These are phyloP conservation scores for Cercopithecus mona DNA, from an alignment of 2,113 vertebrate species.

Conservation along the genomic window DNA sequence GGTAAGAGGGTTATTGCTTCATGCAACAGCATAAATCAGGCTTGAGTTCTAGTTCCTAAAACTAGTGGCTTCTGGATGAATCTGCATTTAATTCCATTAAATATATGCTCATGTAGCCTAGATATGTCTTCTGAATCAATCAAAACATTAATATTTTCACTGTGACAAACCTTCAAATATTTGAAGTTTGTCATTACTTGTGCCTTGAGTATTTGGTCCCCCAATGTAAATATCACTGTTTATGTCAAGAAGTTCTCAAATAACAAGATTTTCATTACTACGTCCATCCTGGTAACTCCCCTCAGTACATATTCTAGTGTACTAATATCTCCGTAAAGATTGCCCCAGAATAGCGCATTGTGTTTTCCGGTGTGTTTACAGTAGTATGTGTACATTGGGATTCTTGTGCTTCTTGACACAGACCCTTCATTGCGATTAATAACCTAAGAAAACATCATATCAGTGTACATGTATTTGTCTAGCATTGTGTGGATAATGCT, in stretches of 20 bases:
- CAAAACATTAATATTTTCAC: constrained; percentile 52
- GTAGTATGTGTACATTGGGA: background rate
- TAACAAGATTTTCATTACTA: constrained; percentile 26
- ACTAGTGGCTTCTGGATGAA: background rate
- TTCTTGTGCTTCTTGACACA: background rate
- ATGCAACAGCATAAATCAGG: background rate
- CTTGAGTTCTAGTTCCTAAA: constrained; percentile 18
- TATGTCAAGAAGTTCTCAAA: constrained; percentile 32
- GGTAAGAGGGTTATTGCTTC: background rate
- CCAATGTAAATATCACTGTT: constrained; percentile 29
- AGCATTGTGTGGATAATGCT: background rate
- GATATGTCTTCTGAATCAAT: background rate
- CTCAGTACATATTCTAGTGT: background rate
- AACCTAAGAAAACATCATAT: background rate
- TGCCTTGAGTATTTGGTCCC: constrained; percentile 27
- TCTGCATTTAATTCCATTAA: constrained; percentile 27
- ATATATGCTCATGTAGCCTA: background rate
- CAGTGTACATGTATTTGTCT: background rate
- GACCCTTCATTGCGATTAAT: background rate
- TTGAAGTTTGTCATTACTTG: constrained; percentile 38
- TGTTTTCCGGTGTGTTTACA: constrained; percentile 40
- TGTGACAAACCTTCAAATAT: constrained; percentile 50
- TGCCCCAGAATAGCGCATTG: background rate
- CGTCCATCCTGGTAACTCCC: background rate
- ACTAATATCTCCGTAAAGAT: constrained; percentile 9